Conservation (phyloP, 2,113 vertebrate genomes). For the Oreochromis tanganicae region DNA sequence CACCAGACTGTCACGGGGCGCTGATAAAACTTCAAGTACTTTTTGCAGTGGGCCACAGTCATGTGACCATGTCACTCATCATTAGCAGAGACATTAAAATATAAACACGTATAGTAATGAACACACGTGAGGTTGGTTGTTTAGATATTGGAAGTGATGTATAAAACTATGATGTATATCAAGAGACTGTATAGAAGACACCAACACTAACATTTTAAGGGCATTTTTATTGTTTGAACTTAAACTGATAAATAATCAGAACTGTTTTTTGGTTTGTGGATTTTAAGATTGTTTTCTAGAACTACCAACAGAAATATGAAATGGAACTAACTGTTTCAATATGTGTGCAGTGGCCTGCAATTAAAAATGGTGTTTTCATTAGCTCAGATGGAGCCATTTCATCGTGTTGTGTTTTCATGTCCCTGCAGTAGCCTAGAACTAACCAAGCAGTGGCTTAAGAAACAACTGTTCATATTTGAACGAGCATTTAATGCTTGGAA, state of each 20-base stretch:
- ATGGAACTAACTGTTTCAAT: background rate
- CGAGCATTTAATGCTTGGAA: background rate
- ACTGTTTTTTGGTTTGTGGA: background rate
- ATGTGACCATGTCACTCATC: background rate
- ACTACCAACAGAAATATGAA: background rate
- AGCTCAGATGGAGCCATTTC: background rate
- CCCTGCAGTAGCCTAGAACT: background rate
- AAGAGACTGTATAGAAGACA: background rate
- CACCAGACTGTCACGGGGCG: fast-evolving
- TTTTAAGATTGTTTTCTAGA: background rate
- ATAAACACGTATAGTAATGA: background rate
- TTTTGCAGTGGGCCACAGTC: background rate
- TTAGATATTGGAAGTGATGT: background rate
- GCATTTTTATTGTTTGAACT: background rate
- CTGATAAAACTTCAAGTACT: background rate
- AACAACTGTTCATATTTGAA: background rate
- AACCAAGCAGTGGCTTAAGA: background rate
- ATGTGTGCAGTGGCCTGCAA: background rate
- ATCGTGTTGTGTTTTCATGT: background rate
- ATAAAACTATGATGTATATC: background rate
- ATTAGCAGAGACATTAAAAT: background rate
- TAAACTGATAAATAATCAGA: background rate
- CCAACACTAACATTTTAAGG: background rate
- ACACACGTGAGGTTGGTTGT: background rate
- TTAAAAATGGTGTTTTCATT: background rate